Conservation (phyloP, 2,888 invertebrate species). For the Ormyrus rosae region DNA sequence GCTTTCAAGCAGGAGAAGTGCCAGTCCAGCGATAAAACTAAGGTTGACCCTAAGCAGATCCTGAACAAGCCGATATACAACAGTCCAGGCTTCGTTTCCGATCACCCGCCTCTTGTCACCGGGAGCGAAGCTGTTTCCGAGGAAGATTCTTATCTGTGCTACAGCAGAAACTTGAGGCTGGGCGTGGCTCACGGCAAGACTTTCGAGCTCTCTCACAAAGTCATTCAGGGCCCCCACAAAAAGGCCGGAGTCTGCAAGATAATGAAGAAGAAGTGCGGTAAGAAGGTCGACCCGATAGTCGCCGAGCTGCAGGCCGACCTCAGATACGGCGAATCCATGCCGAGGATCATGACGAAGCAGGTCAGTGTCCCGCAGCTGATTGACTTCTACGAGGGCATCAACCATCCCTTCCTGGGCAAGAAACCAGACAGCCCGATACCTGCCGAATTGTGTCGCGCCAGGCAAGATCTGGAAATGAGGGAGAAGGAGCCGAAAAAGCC, state of each 20-base stretch:
- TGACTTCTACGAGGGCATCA: too few relatives aligned
- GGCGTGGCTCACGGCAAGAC: constrained; percentile 57
- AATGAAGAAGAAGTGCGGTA: too few relatives aligned
- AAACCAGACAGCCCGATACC: too few relatives aligned
- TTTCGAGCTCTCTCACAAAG: constrained; percentile 51
- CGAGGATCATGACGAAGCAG: constrained; percentile 34
- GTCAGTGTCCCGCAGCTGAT: not conserved
- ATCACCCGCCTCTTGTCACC: constrained; percentile 52
- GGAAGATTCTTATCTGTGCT: constrained; percentile 62
- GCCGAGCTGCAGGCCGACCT: too few relatives aligned
- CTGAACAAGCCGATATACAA: constrained; percentile 59
- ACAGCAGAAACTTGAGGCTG: constrained; percentile 59
- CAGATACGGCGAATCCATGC: too few relatives aligned
- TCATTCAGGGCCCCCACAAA: too few relatives aligned
- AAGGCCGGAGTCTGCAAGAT: too few relatives aligned
- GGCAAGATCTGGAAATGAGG: too few relatives aligned
- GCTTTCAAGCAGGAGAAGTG: constrained; percentile 58
- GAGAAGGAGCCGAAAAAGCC: too few relatives aligned
- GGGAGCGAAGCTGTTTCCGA: constrained; percentile 63
- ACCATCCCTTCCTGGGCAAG: too few relatives aligned
- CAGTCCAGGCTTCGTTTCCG: constrained; percentile 60
- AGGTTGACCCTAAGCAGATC: constrained; percentile 58
- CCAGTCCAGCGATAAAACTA: constrained; percentile 21
- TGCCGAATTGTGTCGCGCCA: too few relatives aligned
- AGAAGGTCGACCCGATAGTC: too few relatives aligned